A percentile compares a stretch with the other conserved stretches of the same genome.
These are phyloP conservation scores for Eupithecia vulgata DNA, from an alignment of 2,888 invertebrate genomes.

Conservation along the genomic window DNA sequence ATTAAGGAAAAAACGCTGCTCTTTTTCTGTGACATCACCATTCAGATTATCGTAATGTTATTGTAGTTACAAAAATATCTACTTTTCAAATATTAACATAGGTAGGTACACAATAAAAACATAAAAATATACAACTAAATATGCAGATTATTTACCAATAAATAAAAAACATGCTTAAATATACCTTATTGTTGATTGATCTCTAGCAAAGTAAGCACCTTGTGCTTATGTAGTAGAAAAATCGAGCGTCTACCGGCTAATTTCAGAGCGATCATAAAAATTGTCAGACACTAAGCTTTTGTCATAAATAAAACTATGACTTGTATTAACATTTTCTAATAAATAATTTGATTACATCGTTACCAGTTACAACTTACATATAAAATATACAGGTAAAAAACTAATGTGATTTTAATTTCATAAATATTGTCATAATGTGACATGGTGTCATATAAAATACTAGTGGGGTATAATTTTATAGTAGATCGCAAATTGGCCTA, in stretches of 20 bases:
- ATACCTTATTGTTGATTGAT: too few species aligned
- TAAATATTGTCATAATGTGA: conserved; percentile 42
- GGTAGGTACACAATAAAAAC: too few species aligned
- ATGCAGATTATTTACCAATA: too few species aligned
- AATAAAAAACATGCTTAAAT: too few species aligned
- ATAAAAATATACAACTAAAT: too few species aligned
- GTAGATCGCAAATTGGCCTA: not conserved
- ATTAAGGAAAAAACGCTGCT: too few species aligned
- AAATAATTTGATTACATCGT: conserved; percentile 29
- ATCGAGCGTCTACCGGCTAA: not conserved
- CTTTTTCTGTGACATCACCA: too few species aligned
- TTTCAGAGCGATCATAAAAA: not conserved
- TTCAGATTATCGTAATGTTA: too few species aligned
- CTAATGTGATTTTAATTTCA: conserved; percentile 35
- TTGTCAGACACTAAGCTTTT: not conserved
- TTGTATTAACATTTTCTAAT: conserved; percentile 17
- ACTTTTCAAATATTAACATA: too few species aligned
- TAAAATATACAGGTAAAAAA: conserved; percentile 22
- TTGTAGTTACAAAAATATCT: too few species aligned
- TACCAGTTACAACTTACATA: conserved; percentile 17
- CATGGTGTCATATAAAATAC: conserved; percentile 35
- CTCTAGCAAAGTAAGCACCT: not conserved
- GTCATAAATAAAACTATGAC: conserved; percentile 6
- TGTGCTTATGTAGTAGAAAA: not conserved
- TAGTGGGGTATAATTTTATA: conserved; percentile 25